Base-by-base conservation (phyloP, 2,888 invertebrate species). In the Drosophila algonquin region DNA sequence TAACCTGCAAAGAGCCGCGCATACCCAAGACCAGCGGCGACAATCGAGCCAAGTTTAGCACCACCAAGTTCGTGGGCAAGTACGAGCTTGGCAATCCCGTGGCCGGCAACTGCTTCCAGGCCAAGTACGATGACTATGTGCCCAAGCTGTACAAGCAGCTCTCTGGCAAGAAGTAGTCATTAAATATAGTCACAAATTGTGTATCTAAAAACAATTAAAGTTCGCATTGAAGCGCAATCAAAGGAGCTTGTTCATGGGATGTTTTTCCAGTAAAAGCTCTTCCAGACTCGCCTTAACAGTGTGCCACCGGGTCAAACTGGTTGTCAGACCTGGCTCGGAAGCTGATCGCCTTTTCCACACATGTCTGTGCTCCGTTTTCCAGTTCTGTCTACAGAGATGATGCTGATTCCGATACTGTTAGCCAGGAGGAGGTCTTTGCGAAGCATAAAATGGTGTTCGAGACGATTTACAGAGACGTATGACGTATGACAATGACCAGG, bases 1-100 rank as follows among this genome's bases (percentile, higher is more conserved):
- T 95, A 0, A 90, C 82, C n/a, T 95, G 95, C 77, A 93, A 93
- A 45, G 95, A 95, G 84, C 93, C 84, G 12, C 87, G 63, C 35
- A 77, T 91, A n/a, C 88, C 81, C 0, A 91, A 92, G 64, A 91
- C 83, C 2, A 92, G 92, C 51, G 92, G 90, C 3, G 90, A 94
- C 1, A 92, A 93, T 12, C 93, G 96, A 18, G 94, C 91, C 0
- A 93, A 93, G 40, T 95, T 94, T 89, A 96, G 96, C 1, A 95
- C 96, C 10, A 93, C 91, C 55, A 94, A 94, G 54, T 96, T 98
- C 87, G 96, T 96, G 0, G 93, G 94, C 63, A 97, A 98, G 87
- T 96, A 98, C 91, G 94, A 95, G 9, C 93, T 98, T 10, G 97
- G 96, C 0, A 92, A 94, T 40, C 89, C 92, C 0, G 54, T 91